Percentiles rank a stretch among this genome's conserved stretches.
Conservation (phyloP, 2,113 vertebrate species). For the Cariama cristata region DNA sequence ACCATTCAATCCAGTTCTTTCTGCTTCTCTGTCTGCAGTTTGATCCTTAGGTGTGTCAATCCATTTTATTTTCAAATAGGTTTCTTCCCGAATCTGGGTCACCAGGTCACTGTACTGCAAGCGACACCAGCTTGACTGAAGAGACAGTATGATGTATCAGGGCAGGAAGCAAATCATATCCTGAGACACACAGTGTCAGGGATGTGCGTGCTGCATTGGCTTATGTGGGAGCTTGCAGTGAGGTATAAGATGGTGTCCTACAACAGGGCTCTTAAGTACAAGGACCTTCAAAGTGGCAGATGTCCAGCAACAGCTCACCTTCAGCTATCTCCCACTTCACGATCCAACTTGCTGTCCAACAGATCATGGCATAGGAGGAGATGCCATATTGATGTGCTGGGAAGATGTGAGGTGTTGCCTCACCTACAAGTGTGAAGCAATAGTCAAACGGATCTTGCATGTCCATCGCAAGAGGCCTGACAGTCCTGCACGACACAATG, state of each 20-base stretch:
- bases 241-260: background rate
- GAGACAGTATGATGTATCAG: background rate
- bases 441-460: background rate
- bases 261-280: background rate
- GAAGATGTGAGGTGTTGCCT: background rate
- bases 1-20: background rate
- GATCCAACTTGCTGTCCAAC: background rate
- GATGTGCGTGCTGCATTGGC: rapidly evolving
- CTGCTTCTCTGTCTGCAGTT: background rate
- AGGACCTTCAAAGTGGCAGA: background rate
- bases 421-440: background rate
- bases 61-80: background rate
- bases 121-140: background rate
- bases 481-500: background rate
- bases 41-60: background rate
- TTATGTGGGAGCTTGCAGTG: background rate
- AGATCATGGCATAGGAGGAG: background rate
- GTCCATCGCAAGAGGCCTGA: background rate
- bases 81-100: background rate
- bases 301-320: background rate
- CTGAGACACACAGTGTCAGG: rapidly evolving
- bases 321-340: background rate
- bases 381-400: background rate
- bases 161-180: background rate
- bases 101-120: background rate